A percentile compares a stretch with the other conserved stretches of the same genome.
Conservation (phyloP, 2,888 invertebrate genomes). For the Taphrorychus bicolor region DNA sequence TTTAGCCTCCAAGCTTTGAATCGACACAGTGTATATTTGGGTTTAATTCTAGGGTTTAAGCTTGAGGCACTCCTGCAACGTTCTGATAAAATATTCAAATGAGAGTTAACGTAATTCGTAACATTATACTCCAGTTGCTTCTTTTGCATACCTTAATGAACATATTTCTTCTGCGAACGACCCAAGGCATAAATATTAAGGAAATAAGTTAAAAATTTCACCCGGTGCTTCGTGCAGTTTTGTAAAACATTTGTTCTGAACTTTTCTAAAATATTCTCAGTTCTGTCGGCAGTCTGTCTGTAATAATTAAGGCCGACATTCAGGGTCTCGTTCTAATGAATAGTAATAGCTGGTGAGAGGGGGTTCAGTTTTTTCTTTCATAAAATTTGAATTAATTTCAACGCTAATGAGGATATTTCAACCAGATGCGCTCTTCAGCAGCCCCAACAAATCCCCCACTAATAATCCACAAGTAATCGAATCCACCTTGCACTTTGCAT, state of each 20-base stretch:
- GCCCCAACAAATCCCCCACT: background rate
- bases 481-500: background rate
- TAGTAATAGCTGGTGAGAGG: constrained; percentile 40
- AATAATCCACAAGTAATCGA: background rate
- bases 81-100: constrained; percentile 41
- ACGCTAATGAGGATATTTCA: constrained; percentile 31
- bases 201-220: constrained; percentile 43
- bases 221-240: constrained; percentile 39
- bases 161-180: constrained; percentile 42
- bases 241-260: constrained; percentile 42
- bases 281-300: constrained; percentile 40
- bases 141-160: constrained; percentile 42
- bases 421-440: constrained; percentile 1
- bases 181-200: constrained; percentile 43
- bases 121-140: constrained; percentile 42
- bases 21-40: background rate
- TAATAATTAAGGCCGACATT: constrained; percentile 42
- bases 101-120: constrained; percentile 41
- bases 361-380: constrained; percentile 36
- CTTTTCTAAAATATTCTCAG: constrained; percentile 42
- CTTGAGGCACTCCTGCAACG: constrained; percentile 24
- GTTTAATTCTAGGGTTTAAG: constrained; percentile 11
- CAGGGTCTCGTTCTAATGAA: constrained; percentile 42
- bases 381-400: constrained; percentile 38
- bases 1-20: background rate